Evolutionary conservation across 2,888 invertebrate genomes (phyloP).

Genomic region (Tenthredo mesomela): DNA sequence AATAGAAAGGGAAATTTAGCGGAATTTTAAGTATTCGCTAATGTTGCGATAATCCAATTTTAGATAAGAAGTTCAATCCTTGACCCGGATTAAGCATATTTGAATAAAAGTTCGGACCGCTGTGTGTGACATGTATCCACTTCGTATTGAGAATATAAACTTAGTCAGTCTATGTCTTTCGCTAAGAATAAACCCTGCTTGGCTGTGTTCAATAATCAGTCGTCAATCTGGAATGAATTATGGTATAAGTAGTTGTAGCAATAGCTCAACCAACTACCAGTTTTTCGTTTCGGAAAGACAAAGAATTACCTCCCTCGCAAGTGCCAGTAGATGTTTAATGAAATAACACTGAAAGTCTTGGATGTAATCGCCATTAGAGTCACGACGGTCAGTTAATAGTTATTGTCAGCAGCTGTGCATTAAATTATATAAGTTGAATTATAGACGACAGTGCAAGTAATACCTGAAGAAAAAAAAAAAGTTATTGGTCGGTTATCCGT

Average conservation of each 20-base stretch:
- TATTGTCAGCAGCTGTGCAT: background rate
- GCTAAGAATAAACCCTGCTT: background rate
- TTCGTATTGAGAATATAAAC: background rate
- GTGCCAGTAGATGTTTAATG: background rate
- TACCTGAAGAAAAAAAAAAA: background rate
- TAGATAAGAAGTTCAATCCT: background rate
- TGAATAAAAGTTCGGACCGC: background rate
- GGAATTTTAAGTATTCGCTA: background rate
- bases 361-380: background rate
- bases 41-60: background rate
- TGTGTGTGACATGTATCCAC: background rate
- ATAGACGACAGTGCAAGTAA: background rate
- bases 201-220: background rate
- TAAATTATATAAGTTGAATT: background rate
- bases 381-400: background rate
- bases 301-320: background rate
- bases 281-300: background rate
- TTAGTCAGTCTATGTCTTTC: background rate
- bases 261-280: background rate
- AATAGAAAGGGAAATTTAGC: slow-evolving; percentile 38
- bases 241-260: background rate
- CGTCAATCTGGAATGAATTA: background rate
- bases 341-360: background rate
- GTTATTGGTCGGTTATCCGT: background rate
- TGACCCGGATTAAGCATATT: background rate